Evolutionary conservation across 2,797 vertebrate genomes (phyloP), one percentile per base, ranked within the genome.

Genomic region (Oophaga sylvatica): DNA sequence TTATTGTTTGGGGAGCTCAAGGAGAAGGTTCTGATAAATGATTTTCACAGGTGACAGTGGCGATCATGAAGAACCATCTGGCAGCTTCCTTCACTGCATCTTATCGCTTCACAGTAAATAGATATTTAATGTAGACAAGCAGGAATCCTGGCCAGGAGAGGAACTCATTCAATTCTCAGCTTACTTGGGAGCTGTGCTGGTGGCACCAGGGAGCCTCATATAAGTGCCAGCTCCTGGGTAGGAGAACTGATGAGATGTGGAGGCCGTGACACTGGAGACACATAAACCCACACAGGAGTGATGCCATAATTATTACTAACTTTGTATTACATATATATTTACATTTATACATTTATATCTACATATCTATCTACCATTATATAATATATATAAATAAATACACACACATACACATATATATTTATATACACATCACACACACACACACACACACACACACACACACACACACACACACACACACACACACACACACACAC

Each of bases 41-140:
- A 71, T 80, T 81, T 88, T 88, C 83, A 77, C 87, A 81, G 87
- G 83, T 85, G 68, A 85, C 45, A 85, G 70, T 45, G 73, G 59
- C 60, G 41, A 76, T 67, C 31, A 81, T 29, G 60, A 26, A 68
- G 13, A 76, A 20, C 65, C 79, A 89, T 88, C 45, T 85, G 83
- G 56, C 77, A 81, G 31, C 35, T 45, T 45, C 76, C 63, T 26
- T 80, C 77, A 71, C n/a, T 71, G 57, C 79, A 56, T 67, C 41
- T 67, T 68, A 63, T 20, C 45, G 35, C 48, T 67, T 31, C 53
- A n/a, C 48, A 45, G 81, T 22, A 31, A 67, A 70, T 29, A 59
- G 16, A 45, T 83, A 26, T 41, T 65, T 81, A 16, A 20, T 57
- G 5, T 12, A 78, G n/a, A 17, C 53, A 10, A 59, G 31, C 67